These are phyloP conservation scores for Copidosoma aretas DNA, from an alignment of 2,888 invertebrate genomes.

Conservation along the genomic window DNA sequence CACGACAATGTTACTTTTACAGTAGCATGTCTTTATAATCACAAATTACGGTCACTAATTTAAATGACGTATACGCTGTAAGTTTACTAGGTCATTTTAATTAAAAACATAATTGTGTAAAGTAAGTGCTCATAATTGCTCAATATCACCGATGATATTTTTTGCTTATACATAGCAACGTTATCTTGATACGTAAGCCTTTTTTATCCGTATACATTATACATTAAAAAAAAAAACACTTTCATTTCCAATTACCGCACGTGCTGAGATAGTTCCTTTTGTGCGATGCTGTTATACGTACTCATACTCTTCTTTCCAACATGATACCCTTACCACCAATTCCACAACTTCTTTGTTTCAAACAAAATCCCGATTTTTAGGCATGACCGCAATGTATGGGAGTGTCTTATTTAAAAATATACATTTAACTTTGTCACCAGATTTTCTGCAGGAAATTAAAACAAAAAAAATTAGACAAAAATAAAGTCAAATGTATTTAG, in stretches of 20 bases:
- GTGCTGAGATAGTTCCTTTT: conserved; percentile 58
- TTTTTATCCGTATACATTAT: conserved; percentile 44
- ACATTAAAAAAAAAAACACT: conserved; percentile 4
- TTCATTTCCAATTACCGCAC: conserved; percentile 56
- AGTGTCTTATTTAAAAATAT: no score
- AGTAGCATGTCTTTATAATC: conserved; percentile 6
- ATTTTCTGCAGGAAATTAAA: conserved; percentile 27
- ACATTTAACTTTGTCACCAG: conserved; percentile 24
- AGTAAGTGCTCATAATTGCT: conserved; percentile 47
- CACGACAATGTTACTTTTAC: conserved; percentile 53
- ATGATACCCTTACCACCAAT: no score
- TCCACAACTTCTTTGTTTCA: not conserved
- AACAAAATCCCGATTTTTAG: conserved; percentile 14
- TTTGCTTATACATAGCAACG: conserved; percentile 27
- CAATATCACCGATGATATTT: conserved; percentile 51
- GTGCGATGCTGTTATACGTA: conserved; percentile 24
- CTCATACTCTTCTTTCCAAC: not conserved
- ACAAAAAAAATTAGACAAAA: conserved; percentile 3
- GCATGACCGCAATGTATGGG: no score
- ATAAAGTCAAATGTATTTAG: not conserved
- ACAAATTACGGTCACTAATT: conserved; percentile 21
- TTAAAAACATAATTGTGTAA: conserved; percentile 12
- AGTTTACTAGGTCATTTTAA: conserved; percentile 31
- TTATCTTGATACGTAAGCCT: conserved; percentile 29
- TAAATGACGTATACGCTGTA: conserved; percentile 34